Percentiles rank a stretch among this genome's conserved stretches.
Evolutionary conservation across 1,140 invertebrate genomes (phyloP).

Genomic region (Coenobita brevimanus): DNA sequence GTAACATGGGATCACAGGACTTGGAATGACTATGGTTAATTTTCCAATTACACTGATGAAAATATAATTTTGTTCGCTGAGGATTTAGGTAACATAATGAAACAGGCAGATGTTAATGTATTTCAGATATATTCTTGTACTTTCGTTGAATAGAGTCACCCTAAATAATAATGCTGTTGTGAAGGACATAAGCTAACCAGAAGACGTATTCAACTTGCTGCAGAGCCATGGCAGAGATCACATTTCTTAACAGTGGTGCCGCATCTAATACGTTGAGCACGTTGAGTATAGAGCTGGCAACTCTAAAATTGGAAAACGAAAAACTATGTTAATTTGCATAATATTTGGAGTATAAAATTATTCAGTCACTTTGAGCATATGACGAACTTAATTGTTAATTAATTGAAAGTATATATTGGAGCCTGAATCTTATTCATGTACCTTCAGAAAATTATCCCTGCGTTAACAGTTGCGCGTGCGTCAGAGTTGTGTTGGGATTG

Average conservation of each 20-base stretch:
- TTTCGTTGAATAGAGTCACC: no score
- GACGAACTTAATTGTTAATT: neutral
- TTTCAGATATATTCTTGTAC: no score
- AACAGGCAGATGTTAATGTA: no score
- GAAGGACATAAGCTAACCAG: no score
- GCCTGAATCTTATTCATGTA: neutral
- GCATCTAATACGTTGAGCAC: neutral
- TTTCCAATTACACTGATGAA: no score
- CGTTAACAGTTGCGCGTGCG: neutral
- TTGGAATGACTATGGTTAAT: no score
- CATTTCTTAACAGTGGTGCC: conserved; percentile 33
- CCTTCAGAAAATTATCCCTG: neutral
- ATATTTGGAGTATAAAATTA: no score
- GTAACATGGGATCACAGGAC: no score
- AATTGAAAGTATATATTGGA: neutral
- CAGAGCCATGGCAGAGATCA: conserved; percentile 29
- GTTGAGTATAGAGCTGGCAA: conserved; percentile 25
- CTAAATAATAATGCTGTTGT: no score
- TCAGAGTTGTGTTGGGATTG: conserved; percentile 29
- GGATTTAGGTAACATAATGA: no score
- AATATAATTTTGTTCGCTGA: no score
- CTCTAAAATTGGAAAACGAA: conserved; percentile 19
- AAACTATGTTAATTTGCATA: conserved; percentile 47
- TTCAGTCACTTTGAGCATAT: neutral
- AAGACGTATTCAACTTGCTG: no score